Conservation (phyloP, 2,797 vertebrate genomes). For the Scomberomorus guttatus region DNA sequence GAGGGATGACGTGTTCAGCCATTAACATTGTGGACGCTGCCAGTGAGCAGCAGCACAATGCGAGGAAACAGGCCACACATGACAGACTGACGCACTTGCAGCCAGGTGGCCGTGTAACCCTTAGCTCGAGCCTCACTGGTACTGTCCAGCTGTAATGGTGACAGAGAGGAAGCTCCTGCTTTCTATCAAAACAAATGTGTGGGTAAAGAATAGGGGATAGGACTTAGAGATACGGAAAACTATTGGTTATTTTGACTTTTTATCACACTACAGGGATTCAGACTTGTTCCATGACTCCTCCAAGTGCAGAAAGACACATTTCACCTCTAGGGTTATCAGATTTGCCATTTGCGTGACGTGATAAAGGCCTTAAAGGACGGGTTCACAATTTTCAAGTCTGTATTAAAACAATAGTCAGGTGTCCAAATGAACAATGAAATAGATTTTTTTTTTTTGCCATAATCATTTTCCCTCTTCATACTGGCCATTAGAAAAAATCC, state of each 20-base stretch:
- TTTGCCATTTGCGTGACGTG: background rate
- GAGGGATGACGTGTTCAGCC: conserved; percentile 42
- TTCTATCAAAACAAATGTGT: conserved; percentile 72
- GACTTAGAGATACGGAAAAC: conserved; percentile 30
- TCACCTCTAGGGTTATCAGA: background rate
- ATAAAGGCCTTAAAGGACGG: background rate
- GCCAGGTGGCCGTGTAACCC: conserved; percentile 78
- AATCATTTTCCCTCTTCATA: too few relatives aligned
- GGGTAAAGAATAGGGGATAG: conserved; percentile 2
- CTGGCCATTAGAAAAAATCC: too few relatives aligned
- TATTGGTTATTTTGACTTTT: conserved; percentile 16
- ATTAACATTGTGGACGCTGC: conserved; percentile 36
- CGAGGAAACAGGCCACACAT: conserved; percentile 76
- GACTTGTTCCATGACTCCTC: background rate
- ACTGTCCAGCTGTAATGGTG: conserved; percentile 45
- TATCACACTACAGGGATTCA: background rate
- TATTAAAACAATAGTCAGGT: too few relatives aligned
- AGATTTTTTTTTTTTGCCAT: too few relatives aligned
- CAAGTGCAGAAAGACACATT: too few relatives aligned
- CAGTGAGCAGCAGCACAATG: conserved; percentile 74
- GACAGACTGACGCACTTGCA: conserved; percentile 73
- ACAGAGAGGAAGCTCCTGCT: conserved; percentile 67
- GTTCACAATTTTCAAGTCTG: too few relatives aligned
- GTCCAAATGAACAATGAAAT: too few relatives aligned
- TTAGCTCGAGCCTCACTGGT: conserved; percentile 33